phyloP scores from a whole-genome alignment of 2,888 invertebrate species.

The Cephus spinipes region DNA sequence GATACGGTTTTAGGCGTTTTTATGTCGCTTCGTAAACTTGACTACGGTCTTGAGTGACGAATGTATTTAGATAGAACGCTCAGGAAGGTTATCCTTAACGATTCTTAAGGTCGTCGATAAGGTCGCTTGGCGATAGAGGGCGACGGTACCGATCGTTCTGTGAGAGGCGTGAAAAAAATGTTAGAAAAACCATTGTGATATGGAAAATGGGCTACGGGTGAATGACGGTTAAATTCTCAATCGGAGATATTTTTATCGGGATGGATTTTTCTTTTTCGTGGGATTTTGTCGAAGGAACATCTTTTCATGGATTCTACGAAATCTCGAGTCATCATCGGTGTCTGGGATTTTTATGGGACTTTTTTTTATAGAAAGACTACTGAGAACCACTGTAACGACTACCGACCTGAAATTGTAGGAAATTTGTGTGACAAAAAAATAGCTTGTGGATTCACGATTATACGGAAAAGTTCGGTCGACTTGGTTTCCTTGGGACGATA shows the following conservation, averaged over 20 bases:
- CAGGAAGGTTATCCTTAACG: not conserved
- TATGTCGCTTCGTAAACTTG: not conserved
- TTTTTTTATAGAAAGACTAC: not conserved
- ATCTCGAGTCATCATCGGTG: not conserved
- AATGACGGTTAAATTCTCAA: not conserved
- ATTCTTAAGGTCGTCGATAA: not conserved
- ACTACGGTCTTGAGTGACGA: not conserved
- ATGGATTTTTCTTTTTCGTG: not conserved
- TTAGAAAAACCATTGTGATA: not conserved
- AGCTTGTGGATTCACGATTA: not conserved
- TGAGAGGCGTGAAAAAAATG: not conserved
- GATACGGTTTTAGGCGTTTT: not conserved
- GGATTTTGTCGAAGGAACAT: not conserved
- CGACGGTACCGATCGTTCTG: not conserved
- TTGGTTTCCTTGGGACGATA: slow-evolving; percentile 6
- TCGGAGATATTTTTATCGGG: not conserved
- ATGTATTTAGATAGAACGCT: not conserved
- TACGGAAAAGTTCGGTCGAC: not conserved
- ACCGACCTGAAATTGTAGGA: not conserved
- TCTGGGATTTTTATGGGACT: not conserved
- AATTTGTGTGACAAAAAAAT: slow-evolving; percentile 9
- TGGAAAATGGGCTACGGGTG: not conserved
- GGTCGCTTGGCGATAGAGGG: not conserved
- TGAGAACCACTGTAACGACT: not conserved
- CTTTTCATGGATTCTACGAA: not conserved